Base-by-base conservation (phyloP, 2,797 vertebrate genomes). In the Macropodus opercularis region DNA sequence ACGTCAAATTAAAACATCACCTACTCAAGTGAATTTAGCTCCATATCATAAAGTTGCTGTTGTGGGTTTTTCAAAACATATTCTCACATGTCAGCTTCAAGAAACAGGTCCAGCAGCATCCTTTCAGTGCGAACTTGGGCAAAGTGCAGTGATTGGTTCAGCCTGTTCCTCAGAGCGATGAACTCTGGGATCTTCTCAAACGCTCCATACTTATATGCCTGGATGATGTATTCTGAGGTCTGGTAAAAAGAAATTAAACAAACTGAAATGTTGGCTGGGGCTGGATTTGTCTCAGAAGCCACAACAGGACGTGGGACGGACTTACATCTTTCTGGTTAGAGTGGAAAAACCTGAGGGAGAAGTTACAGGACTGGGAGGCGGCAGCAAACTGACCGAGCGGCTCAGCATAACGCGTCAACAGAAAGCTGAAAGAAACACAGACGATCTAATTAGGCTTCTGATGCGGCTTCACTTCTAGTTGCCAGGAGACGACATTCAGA, bases 291-390 rank as follows among this genome's bases (percentile, higher is more conserved):
- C 5, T 48, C 8, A 6, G 12, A 26, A 18, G 44, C 34, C 1
- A 19, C 24, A 54, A 8, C 21, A n/a, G 19, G 10, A n/a, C 3
- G 38, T 2, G 22, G 14, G 15, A 22, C 1, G 2, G 72, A 95
- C 97, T 95, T 89, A 99, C 97, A 98, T 99, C 97, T 98, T 99
- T 99, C 95, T 99, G 97, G 93, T 99, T 99, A 41, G 97, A 99
- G 94, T 99, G 97, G 93, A 98, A 99, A 95, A 99, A 99, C 95
- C 97, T 96, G 95, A 99, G 96, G 81, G 97, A 96, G 89, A 98
- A 98, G 75, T 98, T 98, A 90, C 94, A 99, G 77, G 97, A 94
- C 81, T 99, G 97, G 75, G 96, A 96, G 49, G 97, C 96, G 86
- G 96, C 96, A 81, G 95, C 90, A 3, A 98, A 98, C 74, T 98